Evolutionary conservation across 1,140 invertebrate genomes (phyloP).

Genomic region (Stratiolaelaps scimitus): DNA sequence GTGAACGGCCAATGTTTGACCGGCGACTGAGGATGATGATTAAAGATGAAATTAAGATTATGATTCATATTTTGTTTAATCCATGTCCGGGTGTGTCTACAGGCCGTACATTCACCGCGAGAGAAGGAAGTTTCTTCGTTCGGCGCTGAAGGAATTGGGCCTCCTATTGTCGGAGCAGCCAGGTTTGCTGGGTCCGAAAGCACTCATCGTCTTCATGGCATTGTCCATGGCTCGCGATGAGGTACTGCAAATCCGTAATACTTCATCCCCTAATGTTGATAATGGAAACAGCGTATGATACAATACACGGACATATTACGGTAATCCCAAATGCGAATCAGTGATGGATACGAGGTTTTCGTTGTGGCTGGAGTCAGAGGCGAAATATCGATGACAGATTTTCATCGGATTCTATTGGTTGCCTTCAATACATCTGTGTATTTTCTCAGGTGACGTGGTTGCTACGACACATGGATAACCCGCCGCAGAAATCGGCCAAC

Average conservation of each 20-base stretch:
- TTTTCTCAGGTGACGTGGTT: conserved; percentile 79
- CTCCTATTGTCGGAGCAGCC: conserved; percentile 94
- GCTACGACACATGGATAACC: conserved; percentile 87
- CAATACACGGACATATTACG: too few species aligned
- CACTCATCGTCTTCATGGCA: conserved; percentile 35
- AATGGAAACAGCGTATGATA: too few species aligned
- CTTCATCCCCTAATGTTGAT: conserved; percentile 8
- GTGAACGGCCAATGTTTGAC: too few species aligned
- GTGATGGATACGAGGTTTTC: too few species aligned
- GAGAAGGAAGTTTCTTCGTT: conserved; percentile 84
- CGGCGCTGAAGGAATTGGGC: conserved; percentile 84
- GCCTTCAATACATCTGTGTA: not conserved
- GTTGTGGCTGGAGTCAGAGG: too few species aligned
- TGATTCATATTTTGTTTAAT: conserved; percentile 6
- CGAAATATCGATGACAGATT: too few species aligned
- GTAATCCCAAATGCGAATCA: too few species aligned
- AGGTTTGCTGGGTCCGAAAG: conserved; percentile 85
- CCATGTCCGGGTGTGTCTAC: conserved; percentile 32
- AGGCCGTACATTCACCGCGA: conserved; percentile 76
- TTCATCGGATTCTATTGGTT: conserved; percentile 89
- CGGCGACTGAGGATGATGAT: too few species aligned
- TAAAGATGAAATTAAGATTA: too few species aligned
- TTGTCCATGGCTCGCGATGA: conserved; percentile 20
- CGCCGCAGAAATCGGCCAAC: conserved; percentile 59
- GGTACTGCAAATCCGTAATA: not conserved